Evolutionary conservation across 1,140 invertebrate genomes (phyloP).

Genomic region (Chlorops oryzae): DNA sequence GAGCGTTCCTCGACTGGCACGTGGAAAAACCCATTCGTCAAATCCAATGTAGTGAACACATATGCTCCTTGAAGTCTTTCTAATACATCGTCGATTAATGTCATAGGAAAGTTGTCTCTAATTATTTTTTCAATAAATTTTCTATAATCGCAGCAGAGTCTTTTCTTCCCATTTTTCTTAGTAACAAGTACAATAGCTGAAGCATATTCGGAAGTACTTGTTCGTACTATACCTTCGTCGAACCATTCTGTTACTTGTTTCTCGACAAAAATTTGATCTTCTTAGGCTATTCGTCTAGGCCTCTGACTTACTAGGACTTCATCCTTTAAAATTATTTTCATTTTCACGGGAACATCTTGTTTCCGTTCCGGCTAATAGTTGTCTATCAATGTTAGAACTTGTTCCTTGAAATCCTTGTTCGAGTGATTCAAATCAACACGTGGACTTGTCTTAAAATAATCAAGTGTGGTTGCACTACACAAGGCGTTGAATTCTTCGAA

Average conservation of each 20-base stretch:
- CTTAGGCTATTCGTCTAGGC: conserved; percentile 18
- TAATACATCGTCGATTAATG: conserved; percentile 21
- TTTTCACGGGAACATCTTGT: too few species aligned
- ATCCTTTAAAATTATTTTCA: conserved; percentile 23
- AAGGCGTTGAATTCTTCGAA: too few species aligned
- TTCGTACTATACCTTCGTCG: conserved; percentile 20
- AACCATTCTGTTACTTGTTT: conserved; percentile 26
- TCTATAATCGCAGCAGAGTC: conserved; percentile 15
- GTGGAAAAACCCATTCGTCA: conserved; percentile 12
- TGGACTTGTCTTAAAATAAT: too few species aligned
- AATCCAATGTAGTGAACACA: conserved; percentile 19
- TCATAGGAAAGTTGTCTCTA: conserved; percentile 17
- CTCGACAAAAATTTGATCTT: conserved; percentile 19
- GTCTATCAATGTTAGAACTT: too few species aligned
- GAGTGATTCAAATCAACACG: too few species aligned
- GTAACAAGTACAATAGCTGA: conserved; percentile 10
- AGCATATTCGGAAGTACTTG: conserved; percentile 22
- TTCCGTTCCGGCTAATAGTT: too few species aligned
- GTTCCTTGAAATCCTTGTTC: too few species aligned
- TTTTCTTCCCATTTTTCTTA: conserved; percentile 13
- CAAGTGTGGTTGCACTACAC: too few species aligned
- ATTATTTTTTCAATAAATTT: conserved; percentile 8
- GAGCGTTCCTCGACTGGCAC: not conserved
- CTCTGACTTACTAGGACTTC: conserved; percentile 22
- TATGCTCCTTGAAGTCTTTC: conserved; percentile 14